Evolutionary conservation across 2,797 vertebrate species (phyloP).

Genomic region (Epinephelus awoara): DNA sequence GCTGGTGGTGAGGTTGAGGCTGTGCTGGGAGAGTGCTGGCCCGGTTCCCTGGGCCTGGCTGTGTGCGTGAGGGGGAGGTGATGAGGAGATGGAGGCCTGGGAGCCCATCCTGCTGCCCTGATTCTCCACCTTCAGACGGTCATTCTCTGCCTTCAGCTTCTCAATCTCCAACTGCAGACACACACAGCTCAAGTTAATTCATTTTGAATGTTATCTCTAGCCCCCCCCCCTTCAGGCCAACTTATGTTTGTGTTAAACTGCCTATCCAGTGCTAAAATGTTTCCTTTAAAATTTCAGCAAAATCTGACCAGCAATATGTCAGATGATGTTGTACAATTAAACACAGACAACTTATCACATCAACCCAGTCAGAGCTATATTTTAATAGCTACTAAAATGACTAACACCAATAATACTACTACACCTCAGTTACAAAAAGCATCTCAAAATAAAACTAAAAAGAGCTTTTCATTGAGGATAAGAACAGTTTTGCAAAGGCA

Average conservation of each 20-base stretch:
- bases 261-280: not conserved
- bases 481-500: no score
- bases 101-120: conserved; percentile 91
- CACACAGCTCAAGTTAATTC: not conserved
- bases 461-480: no score
- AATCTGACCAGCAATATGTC: not conserved
- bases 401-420: no score
- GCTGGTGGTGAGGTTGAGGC: conserved; percentile 90
- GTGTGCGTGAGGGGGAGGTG: conserved; percentile 83
- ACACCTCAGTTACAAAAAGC: not conserved
- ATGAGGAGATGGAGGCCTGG: conserved; percentile 91
- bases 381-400: no score
- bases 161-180: conserved; percentile 92
- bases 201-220: not conserved
- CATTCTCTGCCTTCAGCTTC: conserved; percentile 95
- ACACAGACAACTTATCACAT: no score
- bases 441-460: no score
- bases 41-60: conserved; percentile 80
- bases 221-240: not conserved
- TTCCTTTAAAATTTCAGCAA: not conserved
- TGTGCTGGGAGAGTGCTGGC: conserved; percentile 88
- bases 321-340: no score
- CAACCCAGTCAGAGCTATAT: not conserved
- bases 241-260: not conserved
- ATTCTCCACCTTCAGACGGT: conserved; percentile 94